phyloP scores from a whole-genome alignment of 2,888 invertebrate genomes.

The Phengaris arion region DNA sequence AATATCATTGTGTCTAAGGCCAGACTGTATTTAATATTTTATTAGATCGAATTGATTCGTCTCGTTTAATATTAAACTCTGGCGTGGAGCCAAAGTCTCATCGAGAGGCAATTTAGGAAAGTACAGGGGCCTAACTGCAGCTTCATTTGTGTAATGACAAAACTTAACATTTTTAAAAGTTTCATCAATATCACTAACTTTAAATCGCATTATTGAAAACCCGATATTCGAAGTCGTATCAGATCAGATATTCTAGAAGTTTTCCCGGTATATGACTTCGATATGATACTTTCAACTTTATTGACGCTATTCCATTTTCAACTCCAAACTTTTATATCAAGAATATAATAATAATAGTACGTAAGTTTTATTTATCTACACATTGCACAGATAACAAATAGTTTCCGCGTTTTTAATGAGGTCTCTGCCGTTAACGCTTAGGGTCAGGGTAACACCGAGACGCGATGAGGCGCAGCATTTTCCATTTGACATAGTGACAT shows the following conservation, averaged over 20 bases:
- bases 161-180: constrained; percentile 13
- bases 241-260: constrained; percentile 20
- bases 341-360: not conserved
- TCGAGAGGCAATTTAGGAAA: constrained; percentile 17
- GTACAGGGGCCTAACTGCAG: constrained; percentile 9
- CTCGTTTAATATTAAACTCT: constrained; percentile 13
- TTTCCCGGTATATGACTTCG: constrained; percentile 1
- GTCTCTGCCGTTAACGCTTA: not conserved
- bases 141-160: constrained; percentile 18
- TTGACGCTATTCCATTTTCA: constrained; percentile 19
- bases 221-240: constrained; percentile 7
- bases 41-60: constrained; percentile 7
- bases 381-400: not conserved
- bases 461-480: no score
- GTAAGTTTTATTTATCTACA: not conserved
- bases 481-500: no score
- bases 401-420: not conserved
- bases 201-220: constrained; percentile 22
- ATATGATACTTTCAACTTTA: constrained; percentile 26
- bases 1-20: not conserved
- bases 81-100: constrained; percentile 17
- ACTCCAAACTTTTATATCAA: not conserved
- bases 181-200: constrained; percentile 18
- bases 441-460: no score
- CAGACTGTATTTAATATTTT: constrained; percentile 3